Evolutionary conservation across 2,888 invertebrate species (phyloP).

Genomic region (Luperina testacea): DNA sequence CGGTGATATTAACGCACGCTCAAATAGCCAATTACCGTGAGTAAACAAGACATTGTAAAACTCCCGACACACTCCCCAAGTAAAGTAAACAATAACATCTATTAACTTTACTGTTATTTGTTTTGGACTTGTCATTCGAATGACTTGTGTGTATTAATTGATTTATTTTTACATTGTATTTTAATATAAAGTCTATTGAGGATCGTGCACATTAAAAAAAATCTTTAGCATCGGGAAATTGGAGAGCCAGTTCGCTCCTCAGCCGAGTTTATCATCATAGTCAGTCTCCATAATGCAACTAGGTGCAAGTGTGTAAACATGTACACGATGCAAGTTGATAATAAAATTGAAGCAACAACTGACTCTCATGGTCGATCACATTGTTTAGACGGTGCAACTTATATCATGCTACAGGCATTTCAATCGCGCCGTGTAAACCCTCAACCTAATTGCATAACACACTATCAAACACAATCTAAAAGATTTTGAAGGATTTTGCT

Average conservation of each 20-base stretch:
- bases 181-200: slow-evolving; percentile 2
- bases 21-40: slow-evolving; percentile 60
- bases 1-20: slow-evolving; percentile 53
- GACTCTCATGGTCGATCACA: too few species aligned
- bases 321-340: neutral
- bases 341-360: neutral
- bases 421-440: neutral
- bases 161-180: slow-evolving; percentile 18
- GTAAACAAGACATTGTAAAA: slow-evolving; percentile 56
- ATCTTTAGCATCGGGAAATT: neutral
- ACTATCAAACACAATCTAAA: too few species aligned
- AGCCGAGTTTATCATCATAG: neutral
- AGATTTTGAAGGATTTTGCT: too few species aligned
- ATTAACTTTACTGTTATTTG: slow-evolving; percentile 33
- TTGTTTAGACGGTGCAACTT: neutral
- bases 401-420: neutral
- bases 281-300: neutral
- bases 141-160: slow-evolving; percentile 14
- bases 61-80: slow-evolving; percentile 28
- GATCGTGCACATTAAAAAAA: neutral
- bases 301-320: neutral
- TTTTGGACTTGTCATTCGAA: neutral
- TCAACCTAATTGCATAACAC: too few species aligned
- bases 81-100: slow-evolving; percentile 45
- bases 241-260: neutral